A percentile compares a stretch with the other conserved stretches of the same genome.
Conservation (phyloP, 1,140 invertebrate genomes). For the Diprion similis region DNA sequence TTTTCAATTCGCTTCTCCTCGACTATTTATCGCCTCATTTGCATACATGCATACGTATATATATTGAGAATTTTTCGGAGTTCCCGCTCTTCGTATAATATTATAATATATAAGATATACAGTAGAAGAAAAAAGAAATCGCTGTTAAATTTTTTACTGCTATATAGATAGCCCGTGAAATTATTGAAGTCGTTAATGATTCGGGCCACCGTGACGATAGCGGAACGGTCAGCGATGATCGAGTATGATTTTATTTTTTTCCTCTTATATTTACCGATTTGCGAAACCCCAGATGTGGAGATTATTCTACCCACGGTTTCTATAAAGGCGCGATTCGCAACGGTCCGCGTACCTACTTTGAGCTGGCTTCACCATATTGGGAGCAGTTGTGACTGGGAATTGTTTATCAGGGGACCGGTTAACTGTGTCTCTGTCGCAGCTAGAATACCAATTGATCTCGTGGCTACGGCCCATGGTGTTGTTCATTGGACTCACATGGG, state of each 20-base stretch:
- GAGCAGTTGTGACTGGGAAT: constrained; percentile 39
- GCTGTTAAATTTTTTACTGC: background rate
- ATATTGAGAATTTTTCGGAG: background rate
- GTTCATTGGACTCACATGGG: constrained; percentile 30
- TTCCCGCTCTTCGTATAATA: background rate
- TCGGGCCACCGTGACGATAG: too few species aligned
- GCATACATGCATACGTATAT: too few species aligned
- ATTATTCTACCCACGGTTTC: too few species aligned
- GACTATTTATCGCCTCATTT: too few species aligned
- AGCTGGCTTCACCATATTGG: constrained; percentile 43
- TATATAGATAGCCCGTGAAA: background rate
- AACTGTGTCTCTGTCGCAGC: constrained; percentile 38
- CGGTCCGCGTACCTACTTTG: background rate
- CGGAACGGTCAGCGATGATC: too few species aligned
- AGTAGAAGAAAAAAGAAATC: background rate
- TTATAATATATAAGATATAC: constrained; percentile 3
- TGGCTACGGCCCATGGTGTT: background rate
- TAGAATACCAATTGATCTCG: constrained; percentile 47
- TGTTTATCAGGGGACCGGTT: constrained; percentile 42
- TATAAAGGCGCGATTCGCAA: background rate
- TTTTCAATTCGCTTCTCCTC: too few species aligned
- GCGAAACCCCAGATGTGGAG: too few species aligned
- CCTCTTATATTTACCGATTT: too few species aligned
- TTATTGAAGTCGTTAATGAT: background rate
- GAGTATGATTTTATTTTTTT: too few species aligned